phyloP scores from a whole-genome alignment of 2,797 vertebrate species.

The Chaunax sp. region DNA sequence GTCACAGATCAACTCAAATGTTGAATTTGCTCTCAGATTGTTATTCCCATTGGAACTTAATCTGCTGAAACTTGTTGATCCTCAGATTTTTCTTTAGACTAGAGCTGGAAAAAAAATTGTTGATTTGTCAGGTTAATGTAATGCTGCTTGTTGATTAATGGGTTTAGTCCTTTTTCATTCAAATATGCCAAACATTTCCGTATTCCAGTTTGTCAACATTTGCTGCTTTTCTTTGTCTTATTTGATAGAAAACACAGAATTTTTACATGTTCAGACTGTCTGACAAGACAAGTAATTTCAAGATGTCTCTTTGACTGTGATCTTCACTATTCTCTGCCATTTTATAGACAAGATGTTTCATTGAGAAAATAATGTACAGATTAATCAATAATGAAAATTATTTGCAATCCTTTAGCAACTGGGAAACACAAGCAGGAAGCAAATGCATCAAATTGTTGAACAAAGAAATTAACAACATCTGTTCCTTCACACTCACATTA shows the following conservation, averaged over 20 bases:
- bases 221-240: too few species aligned
- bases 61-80: too few species aligned
- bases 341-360: neutral
- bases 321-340: too few species aligned
- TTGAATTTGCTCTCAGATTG: neutral
- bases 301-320: too few species aligned
- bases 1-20: neutral
- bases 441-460: neutral
- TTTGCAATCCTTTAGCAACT: neutral
- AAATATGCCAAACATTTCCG: too few species aligned
- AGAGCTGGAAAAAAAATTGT: neutral
- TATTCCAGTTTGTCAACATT: too few species aligned
- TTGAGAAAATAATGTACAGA: neutral
- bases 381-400: neutral
- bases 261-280: too few species aligned
- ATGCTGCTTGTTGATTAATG: neutral
- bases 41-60: too few species aligned
- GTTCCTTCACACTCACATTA: neutral
- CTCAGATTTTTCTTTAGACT: neutral
- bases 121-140: neutral
- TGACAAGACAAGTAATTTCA: too few species aligned
- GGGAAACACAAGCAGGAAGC: neutral
- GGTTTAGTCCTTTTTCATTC: too few species aligned
- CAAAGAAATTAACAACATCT: neutral
- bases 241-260: too few species aligned